phyloP scores from a whole-genome alignment of 1,140 invertebrate species.

The Eumeta japonica region DNA sequence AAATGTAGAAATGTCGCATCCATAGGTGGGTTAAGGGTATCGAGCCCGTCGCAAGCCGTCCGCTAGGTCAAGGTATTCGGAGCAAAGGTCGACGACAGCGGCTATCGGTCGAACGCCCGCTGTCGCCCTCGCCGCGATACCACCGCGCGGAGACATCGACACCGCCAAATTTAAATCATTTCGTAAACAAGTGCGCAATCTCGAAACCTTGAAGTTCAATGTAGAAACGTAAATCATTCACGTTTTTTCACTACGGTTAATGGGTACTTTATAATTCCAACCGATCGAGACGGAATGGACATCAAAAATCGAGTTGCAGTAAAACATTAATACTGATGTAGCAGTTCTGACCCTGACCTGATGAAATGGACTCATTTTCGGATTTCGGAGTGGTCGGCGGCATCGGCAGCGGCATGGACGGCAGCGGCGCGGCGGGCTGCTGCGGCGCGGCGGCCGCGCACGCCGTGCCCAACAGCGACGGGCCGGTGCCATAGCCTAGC shows the following conservation, averaged over 20 bases:
- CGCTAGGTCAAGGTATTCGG: constrained; percentile 54
- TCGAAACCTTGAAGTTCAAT: no score
- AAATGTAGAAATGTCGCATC: background rate
- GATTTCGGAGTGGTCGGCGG: constrained; percentile 55
- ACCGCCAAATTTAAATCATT: constrained; percentile 2
- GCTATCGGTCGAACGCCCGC: no score
- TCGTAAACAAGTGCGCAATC: no score
- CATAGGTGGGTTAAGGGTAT: constrained; percentile 34
- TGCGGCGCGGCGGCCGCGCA: constrained; percentile 41
- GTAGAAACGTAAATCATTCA: no score
- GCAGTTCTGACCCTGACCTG: constrained; percentile 49
- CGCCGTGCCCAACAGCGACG: constrained; percentile 35
- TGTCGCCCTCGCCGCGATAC: constrained; percentile 14
- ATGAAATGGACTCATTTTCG: constrained; percentile 55
- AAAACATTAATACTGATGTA: no score
- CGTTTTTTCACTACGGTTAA: no score
- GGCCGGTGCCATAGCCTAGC: constrained; percentile 33
- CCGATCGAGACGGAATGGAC: no score
- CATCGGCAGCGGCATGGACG: constrained; percentile 51
- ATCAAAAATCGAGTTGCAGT: no score
- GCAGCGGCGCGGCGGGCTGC: constrained; percentile 48
- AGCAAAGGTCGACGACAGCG: constrained; percentile 54
- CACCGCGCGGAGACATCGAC: constrained; percentile 8
- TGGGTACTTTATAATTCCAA: no score
- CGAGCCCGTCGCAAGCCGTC: constrained; percentile 33